These are phyloP conservation scores for Yponomeuta malinellus DNA, from an alignment of 2,888 invertebrate genomes.

Conservation along the genomic window DNA sequence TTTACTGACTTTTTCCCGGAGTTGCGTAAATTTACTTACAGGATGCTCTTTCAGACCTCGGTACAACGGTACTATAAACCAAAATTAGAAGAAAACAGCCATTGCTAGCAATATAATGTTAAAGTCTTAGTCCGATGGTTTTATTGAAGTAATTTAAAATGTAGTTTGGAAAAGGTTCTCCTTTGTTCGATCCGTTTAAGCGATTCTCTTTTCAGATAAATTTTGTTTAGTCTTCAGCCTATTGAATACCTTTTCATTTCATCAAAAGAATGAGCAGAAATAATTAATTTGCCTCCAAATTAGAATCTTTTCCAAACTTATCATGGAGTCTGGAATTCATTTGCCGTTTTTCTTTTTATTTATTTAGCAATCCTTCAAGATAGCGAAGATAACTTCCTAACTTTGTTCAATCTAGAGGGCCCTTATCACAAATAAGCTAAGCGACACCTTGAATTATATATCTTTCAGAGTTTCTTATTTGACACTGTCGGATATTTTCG, in stretches of 20 bases:
- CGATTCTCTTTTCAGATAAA: neutral
- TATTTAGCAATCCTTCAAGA: neutral
- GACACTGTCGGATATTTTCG: too few relatives aligned
- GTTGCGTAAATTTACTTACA: neutral
- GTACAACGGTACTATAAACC: neutral
- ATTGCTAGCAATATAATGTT: neutral
- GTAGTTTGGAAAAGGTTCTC: neutral
- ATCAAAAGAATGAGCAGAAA: neutral
- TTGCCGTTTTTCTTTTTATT: neutral
- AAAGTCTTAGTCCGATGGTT: neutral
- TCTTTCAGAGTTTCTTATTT: too few relatives aligned
- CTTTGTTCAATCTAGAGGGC: neutral
- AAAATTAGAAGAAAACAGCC: neutral
- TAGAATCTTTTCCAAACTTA: neutral
- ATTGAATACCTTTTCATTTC: neutral
- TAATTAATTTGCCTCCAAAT: constrained; percentile 3
- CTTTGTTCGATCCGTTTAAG: neutral
- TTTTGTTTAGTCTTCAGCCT: neutral
- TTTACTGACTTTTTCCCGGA: neutral
- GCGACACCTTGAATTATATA: neutral
- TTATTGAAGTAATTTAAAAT: constrained; percentile 2
- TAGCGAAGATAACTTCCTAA: neutral
- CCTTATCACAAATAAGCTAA: neutral
- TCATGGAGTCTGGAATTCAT: neutral
- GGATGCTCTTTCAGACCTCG: neutral